Percentiles rank a stretch among this genome's conserved stretches.
Evolutionary conservation across 2,113 vertebrate genomes (phyloP).

Genomic region (Platichthys flesus): DNA sequence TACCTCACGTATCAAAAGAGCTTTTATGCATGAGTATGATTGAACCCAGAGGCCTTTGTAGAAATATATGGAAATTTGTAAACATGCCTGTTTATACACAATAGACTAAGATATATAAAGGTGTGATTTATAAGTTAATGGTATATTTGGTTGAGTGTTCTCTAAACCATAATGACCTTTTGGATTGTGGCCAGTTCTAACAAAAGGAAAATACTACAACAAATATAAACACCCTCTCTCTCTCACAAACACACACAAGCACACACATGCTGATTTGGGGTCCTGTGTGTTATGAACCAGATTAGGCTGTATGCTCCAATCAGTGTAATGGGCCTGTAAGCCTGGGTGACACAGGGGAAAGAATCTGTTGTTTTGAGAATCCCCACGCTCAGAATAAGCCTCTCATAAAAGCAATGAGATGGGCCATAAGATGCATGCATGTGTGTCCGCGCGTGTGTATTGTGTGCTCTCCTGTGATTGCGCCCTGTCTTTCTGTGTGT

Average conservation of each 20-base stretch:
- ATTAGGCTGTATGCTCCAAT: constrained; percentile 77
- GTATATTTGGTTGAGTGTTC: background rate
- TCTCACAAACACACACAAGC: constrained; percentile 1
- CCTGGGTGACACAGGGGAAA: constrained; percentile 71
- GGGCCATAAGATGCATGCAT: constrained; percentile 55
- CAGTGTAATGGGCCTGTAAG: constrained; percentile 80
- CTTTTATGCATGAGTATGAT: background rate
- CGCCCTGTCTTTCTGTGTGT: constrained; percentile 26
- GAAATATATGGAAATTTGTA: background rate
- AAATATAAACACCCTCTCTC: constrained; percentile 6
- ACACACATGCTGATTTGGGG: constrained; percentile 42
- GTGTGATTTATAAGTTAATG: constrained; percentile 10
- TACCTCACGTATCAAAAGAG: background rate
- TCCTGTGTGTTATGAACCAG: constrained; percentile 69
- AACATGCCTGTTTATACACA: background rate
- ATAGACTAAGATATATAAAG: background rate
- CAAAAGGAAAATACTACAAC: constrained; percentile 26
- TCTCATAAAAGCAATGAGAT: constrained; percentile 75
- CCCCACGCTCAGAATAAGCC: constrained; percentile 72
- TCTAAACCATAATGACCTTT: constrained; percentile 20
- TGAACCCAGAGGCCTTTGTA: background rate
- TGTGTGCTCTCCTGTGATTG: background rate
- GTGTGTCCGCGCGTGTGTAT: constrained; percentile 32
- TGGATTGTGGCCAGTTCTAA: constrained; percentile 18
- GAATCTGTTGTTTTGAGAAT: constrained; percentile 76